Conservation (phyloP, 2,113 vertebrate genomes). For the Oncorhynchus keta region DNA sequence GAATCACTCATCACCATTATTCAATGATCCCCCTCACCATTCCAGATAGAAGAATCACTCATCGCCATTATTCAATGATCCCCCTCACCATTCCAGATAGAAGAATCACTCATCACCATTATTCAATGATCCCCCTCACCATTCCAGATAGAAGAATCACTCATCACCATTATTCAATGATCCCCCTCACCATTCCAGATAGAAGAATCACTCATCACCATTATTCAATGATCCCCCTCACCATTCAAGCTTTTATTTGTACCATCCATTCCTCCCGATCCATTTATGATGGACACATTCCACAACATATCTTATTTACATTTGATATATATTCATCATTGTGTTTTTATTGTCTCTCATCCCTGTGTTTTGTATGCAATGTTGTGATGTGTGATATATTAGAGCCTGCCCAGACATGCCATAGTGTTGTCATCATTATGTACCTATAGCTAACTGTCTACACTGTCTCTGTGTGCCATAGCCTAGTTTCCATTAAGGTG, state of each 20-base stretch:
- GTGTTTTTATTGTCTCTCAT: neutral
- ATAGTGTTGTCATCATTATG: neutral
- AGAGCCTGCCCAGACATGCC: slow-evolving; percentile 64
- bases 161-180: too few relatives aligned
- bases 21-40: too few relatives aligned
- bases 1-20: too few relatives aligned
- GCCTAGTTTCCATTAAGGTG: slow-evolving; percentile 48
- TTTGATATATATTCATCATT: slow-evolving; percentile 29
- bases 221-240: too few relatives aligned
- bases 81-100: too few relatives aligned
- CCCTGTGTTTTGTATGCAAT: neutral
- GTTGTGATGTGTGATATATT: slow-evolving; percentile 44
- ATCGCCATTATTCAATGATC: too few relatives aligned
- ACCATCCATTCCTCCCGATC: neutral
- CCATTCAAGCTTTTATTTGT: neutral
- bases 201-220: too few relatives aligned
- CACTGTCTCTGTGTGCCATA: slow-evolving; percentile 30
- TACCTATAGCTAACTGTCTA: slow-evolving; percentile 28
- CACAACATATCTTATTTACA: slow-evolving; percentile 22
- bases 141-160: too few relatives aligned
- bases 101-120: too few relatives aligned
- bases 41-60: too few relatives aligned
- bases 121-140: too few relatives aligned
- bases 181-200: too few relatives aligned
- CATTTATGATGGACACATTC: neutral